Evolutionary conservation across 2,888 invertebrate species (phyloP).

Genomic region (Gortyna flavago): DNA sequence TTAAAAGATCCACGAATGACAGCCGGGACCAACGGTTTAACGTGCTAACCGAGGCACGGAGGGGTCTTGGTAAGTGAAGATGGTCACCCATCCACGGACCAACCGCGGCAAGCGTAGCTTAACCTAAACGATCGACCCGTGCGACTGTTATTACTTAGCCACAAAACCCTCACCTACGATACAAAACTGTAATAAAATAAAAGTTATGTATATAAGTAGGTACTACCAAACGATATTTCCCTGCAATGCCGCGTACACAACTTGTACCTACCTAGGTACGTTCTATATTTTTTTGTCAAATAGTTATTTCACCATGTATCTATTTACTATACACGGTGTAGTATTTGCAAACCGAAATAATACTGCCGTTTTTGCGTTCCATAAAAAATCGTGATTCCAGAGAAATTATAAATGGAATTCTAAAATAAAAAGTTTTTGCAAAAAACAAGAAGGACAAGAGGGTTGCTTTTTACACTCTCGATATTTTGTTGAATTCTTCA

Average conservation of each 20-base stretch:
- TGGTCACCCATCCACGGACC: no score
- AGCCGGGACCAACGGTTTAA: no score
- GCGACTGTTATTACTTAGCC: no score
- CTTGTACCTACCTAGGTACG: neutral
- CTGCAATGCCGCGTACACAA: neutral
- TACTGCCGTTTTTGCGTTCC: neutral
- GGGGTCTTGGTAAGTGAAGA: no score
- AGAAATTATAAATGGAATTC: neutral
- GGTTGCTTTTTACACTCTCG: slow-evolving; percentile 46
- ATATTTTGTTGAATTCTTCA: slow-evolving; percentile 56
- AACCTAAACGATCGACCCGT: no score
- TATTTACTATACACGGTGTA: no score
- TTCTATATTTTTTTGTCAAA: neutral
- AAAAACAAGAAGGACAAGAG: slow-evolving; percentile 43
- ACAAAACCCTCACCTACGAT: no score
- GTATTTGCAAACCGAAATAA: neutral
- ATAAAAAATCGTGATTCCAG: neutral
- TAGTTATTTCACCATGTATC: neutral
- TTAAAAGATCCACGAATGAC: no score
- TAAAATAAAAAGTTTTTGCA: neutral
- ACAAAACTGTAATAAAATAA: neutral
- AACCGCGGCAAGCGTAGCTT: no score
- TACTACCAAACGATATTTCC: neutral
- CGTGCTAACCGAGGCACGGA: no score
- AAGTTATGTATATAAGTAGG: no score